These are phyloP conservation scores for Odontomachus brunneus DNA, from an alignment of 1,140 invertebrate species.

Conservation along the genomic window DNA sequence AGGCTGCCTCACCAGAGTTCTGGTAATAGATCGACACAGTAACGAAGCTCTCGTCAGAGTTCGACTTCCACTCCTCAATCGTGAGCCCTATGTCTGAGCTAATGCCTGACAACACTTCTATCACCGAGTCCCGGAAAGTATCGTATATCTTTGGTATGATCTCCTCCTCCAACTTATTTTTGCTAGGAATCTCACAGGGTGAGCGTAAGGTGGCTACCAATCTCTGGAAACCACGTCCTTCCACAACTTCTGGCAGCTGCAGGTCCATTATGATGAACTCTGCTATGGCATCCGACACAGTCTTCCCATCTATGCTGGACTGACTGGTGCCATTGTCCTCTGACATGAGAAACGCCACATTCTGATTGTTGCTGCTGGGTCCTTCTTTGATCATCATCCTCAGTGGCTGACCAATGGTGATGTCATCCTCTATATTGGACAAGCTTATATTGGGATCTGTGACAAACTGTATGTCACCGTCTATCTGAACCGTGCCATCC, in stretches of 20 bases:
- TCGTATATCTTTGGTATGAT: conserved; percentile 86
- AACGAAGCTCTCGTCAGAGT: conserved; percentile 82
- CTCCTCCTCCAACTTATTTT: conserved; percentile 85
- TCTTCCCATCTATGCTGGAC: conserved; percentile 76
- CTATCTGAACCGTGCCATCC: conserved; percentile 84
- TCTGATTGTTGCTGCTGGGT: conserved; percentile 69
- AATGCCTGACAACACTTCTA: conserved; percentile 75
- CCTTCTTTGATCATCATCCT: conserved; percentile 81
- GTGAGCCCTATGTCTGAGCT: conserved; percentile 82
- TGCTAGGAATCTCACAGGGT: conserved; percentile 86
- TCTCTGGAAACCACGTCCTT: conserved; percentile 85
- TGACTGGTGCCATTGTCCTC: conserved; percentile 74
- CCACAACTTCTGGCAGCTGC: conserved; percentile 85
- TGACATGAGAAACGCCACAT: conserved; percentile 77
- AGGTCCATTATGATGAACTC: conserved; percentile 85
- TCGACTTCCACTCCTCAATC: conserved; percentile 85
- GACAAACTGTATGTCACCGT: conserved; percentile 84
- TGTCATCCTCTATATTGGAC: conserved; percentile 79
- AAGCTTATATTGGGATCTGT: conserved; percentile 82
- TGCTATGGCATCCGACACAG: conserved; percentile 83
- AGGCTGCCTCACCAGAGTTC: conserved; percentile 76
- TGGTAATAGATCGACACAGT: conserved; percentile 85
- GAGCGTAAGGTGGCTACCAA: conserved; percentile 85
- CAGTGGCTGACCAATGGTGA: conserved; percentile 79
- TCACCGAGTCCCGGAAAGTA: conserved; percentile 81